These are phyloP conservation scores for Pipistrellus nathusii DNA, from an alignment of 2,797 vertebrate genomes.

Conservation along the genomic window DNA sequence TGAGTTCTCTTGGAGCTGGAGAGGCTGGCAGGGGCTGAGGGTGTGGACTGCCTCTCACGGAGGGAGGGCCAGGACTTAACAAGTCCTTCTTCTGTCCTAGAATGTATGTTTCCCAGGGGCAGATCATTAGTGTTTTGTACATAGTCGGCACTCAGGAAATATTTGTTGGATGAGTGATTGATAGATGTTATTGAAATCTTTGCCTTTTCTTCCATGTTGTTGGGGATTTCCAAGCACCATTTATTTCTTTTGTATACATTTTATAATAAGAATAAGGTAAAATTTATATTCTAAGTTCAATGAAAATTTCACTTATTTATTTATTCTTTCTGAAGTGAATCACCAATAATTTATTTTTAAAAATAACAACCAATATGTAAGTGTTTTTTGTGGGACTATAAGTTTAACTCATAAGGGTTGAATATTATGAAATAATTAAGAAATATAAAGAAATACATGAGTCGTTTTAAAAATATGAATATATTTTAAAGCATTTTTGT, in stretches of 20 bases:
- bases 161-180: not conserved
- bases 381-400: not conserved
- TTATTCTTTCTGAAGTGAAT: not conserved
- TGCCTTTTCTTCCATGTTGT: not conserved
- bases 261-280: not conserved
- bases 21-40: not conserved
- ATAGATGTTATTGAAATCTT: not conserved
- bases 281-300: constrained; percentile 17
- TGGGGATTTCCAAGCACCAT: not conserved
- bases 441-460: not conserved
- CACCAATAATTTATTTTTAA: not conserved
- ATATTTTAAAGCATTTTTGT: not conserved
- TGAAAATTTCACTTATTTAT: constrained; percentile 8
- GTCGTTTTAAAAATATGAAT: constrained; percentile 6
- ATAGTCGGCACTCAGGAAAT: not conserved
- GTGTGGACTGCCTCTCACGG: not conserved
- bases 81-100: not conserved
- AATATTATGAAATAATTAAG: constrained; percentile 7
- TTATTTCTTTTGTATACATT: constrained; percentile 31
- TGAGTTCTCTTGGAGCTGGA: not conserved
- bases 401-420: not conserved
- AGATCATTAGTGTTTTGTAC: not conserved
- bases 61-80: not conserved
- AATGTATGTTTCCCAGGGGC: not conserved
- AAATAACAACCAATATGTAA: not conserved